Base-by-base conservation (phyloP, 2,797 vertebrate species). In the Hirundo rustica region DNA sequence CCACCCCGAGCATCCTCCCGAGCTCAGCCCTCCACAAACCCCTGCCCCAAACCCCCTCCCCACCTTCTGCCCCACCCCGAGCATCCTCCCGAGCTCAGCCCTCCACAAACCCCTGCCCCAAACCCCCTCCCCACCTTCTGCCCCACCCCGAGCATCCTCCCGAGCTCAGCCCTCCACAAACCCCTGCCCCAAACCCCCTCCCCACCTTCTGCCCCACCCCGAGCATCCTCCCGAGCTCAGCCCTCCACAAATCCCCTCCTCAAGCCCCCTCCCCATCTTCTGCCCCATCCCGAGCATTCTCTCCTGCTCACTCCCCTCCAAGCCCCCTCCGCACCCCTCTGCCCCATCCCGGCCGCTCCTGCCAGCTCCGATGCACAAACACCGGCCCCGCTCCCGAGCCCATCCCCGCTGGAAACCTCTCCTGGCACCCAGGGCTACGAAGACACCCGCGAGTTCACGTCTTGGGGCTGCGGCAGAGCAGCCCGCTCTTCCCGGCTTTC, bases 401-500 rank as follows among this genome's bases (percentile, higher is more conserved):
- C 42, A 5, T 5, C 27, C 48, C 38, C 5, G 1, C 5, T 2
- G 10, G 62, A 47, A 61, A 29, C 11, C 11, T 10, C 5, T 13
- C 40, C 57, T 78, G 16, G 11, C 32, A 2, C 47, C 1, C 20
- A 13, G 25, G 6, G 57, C 82, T 96, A 94, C 72, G 88, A 50
- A 23, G 72, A 47, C 11, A 0, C 32, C 23, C 92, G 86, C 30
- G 68, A 42, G 54, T 20, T 48, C 26, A 17, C 23, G 7, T 74
- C 89, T 2, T 68, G 47, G 0, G 73, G 18, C 5, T 45, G 42
- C 2, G 22, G 76, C 19, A 58, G 29, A 61, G 34, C 66, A 54
- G n/a, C 85, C 32, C 32, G 64, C 4, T 16, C 73, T 45, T 89
- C 66, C 75, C 44, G 13, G 62, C 58, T 67, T 7, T 93, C 74